Percentiles rank a stretch among this genome's conserved stretches.
Conservation (phyloP, 2,113 vertebrate genomes). For the Eonycteris spelaea region DNA sequence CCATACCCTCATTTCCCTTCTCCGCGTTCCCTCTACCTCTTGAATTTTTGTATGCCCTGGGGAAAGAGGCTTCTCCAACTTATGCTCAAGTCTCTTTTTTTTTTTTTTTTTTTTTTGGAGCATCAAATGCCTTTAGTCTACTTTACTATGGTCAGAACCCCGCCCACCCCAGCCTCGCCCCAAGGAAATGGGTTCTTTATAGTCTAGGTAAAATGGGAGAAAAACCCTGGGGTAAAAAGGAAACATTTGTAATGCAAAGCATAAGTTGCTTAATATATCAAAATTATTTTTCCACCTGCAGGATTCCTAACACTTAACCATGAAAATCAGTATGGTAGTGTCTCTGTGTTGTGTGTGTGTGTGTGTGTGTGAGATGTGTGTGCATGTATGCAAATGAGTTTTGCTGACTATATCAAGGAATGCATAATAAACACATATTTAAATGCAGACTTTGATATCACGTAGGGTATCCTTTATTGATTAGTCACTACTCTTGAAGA, state of each 20-base stretch:
- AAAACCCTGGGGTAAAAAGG: neutral
- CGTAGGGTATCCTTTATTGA: neutral
- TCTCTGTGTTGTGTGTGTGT: neutral
- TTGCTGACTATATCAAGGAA: neutral
- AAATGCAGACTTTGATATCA: neutral
- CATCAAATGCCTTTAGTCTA: neutral
- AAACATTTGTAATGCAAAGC: neutral
- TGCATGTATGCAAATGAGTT: neutral
- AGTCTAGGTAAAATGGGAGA: neutral
- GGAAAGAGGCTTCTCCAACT: neutral
- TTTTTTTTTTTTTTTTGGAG: neutral
- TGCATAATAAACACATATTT: neutral
- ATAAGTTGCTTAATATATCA: neutral
- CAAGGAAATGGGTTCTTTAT: neutral
- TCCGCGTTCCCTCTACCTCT: neutral
- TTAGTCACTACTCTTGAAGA: neutral
- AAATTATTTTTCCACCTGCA: slow-evolving; percentile 6
- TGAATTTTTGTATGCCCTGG: neutral
- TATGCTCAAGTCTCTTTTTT: neutral
- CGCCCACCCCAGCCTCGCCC: neutral
- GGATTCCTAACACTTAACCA: neutral
- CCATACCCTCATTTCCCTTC: neutral
- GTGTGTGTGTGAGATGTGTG: neutral
- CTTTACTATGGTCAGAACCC: neutral
- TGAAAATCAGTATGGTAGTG: neutral